Conservation (phyloP, 2,113 vertebrate species). For the Thamnaconus septentrionalis region DNA sequence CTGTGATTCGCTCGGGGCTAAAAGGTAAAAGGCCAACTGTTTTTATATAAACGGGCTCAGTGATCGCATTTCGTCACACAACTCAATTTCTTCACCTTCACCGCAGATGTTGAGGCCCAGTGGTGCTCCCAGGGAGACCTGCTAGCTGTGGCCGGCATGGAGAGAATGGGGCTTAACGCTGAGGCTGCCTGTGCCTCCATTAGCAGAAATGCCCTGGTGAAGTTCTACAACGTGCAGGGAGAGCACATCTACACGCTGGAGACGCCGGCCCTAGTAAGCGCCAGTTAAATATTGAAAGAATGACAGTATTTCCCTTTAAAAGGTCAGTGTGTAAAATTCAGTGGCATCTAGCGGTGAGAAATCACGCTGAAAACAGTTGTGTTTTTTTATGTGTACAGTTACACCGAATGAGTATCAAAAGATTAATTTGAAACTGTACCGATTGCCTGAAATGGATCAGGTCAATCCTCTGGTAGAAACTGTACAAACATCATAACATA, state of each 20-base stretch:
- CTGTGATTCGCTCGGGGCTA: conserved; percentile 90
- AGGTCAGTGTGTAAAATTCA: no score
- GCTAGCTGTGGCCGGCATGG: conserved; percentile 94
- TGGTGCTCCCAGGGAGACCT: conserved; percentile 98
- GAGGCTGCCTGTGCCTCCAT: conserved; percentile 83
- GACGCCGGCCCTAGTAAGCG: conserved; percentile 89
- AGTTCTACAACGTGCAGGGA: conserved; percentile 96
- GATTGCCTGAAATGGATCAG: no score
- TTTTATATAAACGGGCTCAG: neutral
- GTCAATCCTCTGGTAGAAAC: no score
- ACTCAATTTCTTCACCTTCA: conserved; percentile 2
- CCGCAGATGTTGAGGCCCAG: conserved; percentile 93
- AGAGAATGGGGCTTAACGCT: conserved; percentile 82
- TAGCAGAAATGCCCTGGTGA: conserved; percentile 89
- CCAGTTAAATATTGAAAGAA: neutral
- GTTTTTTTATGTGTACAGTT: no score
- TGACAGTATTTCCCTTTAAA: neutral
- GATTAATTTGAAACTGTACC: no score
- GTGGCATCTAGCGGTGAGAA: no score
- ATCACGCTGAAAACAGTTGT: no score
- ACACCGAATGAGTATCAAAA: no score
- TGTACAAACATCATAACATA: no score
- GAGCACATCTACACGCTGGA: conserved; percentile 98
- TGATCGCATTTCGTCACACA: neutral
- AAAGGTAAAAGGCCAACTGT: conserved; percentile 76